Conservation (phyloP, 2,113 vertebrate genomes). For the Falcunculus frontatus region DNA sequence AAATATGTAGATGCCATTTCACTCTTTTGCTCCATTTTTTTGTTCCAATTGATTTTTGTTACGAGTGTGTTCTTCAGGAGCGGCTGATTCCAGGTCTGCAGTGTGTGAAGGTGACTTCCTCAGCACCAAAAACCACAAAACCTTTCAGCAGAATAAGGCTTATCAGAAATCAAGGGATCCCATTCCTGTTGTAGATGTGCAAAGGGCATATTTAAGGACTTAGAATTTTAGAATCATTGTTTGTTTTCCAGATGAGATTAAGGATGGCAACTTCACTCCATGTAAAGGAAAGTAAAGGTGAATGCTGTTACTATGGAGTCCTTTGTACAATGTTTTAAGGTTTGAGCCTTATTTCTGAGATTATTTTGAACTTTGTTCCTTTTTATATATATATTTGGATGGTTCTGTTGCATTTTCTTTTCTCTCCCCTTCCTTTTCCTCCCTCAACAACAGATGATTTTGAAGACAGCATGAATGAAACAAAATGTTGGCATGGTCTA, state of each 20-base stretch:
- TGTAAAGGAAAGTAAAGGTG: background rate
- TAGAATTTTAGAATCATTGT: background rate
- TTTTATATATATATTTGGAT: background rate
- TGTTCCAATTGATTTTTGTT: background rate
- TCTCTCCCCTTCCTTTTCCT: background rate
- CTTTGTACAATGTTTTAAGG: background rate
- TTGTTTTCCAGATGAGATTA: background rate
- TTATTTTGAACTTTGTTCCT: background rate
- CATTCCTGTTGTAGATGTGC: background rate
- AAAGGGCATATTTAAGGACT: background rate
- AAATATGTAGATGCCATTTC: background rate
- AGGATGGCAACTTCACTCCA: background rate
- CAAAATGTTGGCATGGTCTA: conserved; percentile 56
- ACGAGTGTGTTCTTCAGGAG: background rate
- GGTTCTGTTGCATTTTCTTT: background rate
- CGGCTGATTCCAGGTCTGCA: background rate
- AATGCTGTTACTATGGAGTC: background rate
- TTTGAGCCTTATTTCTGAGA: background rate
- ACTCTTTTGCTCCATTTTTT: background rate
- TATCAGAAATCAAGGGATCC: background rate
- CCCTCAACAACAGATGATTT: conserved; percentile 26
- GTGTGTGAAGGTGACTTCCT: background rate
- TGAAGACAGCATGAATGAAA: conserved; percentile 57
- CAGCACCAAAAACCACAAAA: background rate
- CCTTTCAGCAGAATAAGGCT: background rate